Evolutionary conservation across 2,797 vertebrate species (phyloP).

Genomic region (Cetoscarus ocellatus): DNA sequence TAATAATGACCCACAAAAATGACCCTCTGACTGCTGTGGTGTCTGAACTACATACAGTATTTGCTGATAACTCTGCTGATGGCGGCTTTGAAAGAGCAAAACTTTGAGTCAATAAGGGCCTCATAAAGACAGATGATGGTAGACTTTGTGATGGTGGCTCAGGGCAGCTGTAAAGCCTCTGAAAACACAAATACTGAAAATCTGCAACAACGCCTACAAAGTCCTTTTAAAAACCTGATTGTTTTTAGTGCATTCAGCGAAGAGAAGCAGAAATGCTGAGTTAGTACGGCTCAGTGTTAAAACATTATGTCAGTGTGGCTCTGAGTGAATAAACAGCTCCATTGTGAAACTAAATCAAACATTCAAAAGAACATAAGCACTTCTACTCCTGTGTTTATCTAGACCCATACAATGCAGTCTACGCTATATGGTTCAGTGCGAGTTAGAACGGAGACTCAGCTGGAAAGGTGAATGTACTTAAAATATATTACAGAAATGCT

Average conservation of each 20-base stretch:
- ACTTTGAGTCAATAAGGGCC: neutral
- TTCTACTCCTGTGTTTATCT: constrained; percentile 14
- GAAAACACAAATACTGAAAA: neutral
- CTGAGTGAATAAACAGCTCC: constrained; percentile 22
- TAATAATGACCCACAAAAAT: constrained; percentile 9
- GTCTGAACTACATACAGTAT: neutral
- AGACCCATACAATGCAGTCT: constrained; percentile 17
- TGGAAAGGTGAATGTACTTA: neutral
- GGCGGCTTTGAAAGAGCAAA: neutral
- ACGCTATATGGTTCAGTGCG: constrained; percentile 6
- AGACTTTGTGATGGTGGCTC: constrained; percentile 7
- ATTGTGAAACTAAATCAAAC: constrained; percentile 32
- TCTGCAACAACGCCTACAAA: neutral
- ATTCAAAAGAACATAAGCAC: constrained; percentile 19
- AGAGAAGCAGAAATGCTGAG: constrained; percentile 34
- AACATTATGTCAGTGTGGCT: constrained; percentile 17
- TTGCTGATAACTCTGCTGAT: neutral
- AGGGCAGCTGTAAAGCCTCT: no score
- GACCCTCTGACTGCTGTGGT: constrained; percentile 14
- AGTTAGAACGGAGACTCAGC: neutral
- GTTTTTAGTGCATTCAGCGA: constrained; percentile 15
- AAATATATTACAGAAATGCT: neutral
- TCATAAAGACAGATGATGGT: constrained; percentile 2
- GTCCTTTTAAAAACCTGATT: neutral
- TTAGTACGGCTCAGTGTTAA: neutral